Conservation (phyloP, 2,888 invertebrate genomes). For the Augochlorella aurata region DNA sequence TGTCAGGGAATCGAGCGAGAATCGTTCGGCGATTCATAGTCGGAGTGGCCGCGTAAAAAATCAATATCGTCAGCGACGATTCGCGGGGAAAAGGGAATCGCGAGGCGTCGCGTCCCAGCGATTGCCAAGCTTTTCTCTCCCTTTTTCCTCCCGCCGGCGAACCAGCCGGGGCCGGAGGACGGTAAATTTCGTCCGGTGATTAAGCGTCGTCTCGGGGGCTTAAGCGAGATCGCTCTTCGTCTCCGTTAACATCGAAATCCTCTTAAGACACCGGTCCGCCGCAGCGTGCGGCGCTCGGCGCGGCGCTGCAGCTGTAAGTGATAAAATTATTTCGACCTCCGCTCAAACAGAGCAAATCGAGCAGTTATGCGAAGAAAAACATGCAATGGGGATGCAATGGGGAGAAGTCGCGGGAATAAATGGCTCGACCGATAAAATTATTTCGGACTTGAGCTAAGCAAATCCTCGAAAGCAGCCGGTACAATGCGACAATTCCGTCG, state of each 20-base stretch:
- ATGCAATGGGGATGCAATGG: slow-evolving; percentile 13
- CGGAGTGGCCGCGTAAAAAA: slow-evolving; percentile 4
- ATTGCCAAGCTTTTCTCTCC: slow-evolving; percentile 45
- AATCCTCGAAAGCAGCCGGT: slow-evolving; percentile 20
- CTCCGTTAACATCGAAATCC: slow-evolving; percentile 69
- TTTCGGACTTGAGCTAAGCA: slow-evolving; percentile 66
- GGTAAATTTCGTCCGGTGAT: slow-evolving; percentile 72
- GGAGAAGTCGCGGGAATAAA: slow-evolving; percentile 52
- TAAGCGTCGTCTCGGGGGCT: slow-evolving; percentile 66
- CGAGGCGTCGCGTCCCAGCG: slow-evolving; percentile 16
- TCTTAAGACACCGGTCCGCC: slow-evolving; percentile 64
- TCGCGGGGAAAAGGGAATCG: slow-evolving; percentile 3
- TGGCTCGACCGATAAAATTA: slow-evolving; percentile 62
- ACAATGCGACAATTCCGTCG: too few relatives aligned
- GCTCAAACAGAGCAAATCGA: slow-evolving; percentile 65
- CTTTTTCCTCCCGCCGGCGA: slow-evolving; percentile 29
- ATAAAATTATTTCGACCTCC: slow-evolving; percentile 71
- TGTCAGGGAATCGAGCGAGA: slow-evolving; percentile 5
- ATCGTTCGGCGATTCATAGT: slow-evolving; percentile 19
- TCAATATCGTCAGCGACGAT: slow-evolving; percentile 22
- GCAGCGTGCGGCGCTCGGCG: slow-evolving; percentile 51
- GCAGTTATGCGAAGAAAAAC: slow-evolving; percentile 43
- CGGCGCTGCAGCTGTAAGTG: slow-evolving; percentile 67
- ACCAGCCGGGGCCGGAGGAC: slow-evolving; percentile 36
- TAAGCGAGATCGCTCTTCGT: slow-evolving; percentile 71